Evolutionary conservation across 2,113 vertebrate genomes (phyloP).

Genomic region (Nesoenas mayeri): DNA sequence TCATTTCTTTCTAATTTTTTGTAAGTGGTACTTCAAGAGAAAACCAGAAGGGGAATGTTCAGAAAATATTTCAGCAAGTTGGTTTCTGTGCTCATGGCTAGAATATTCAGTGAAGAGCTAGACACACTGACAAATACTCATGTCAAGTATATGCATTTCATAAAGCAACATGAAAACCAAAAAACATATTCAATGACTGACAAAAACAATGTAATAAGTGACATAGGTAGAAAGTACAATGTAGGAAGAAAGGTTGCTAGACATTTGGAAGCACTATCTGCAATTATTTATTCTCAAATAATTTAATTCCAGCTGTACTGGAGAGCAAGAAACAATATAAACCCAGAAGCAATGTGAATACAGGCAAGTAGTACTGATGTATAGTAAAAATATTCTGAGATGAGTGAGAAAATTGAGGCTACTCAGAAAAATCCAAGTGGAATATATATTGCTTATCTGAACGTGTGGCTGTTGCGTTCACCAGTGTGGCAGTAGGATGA

Average conservation of each 20-base stretch:
- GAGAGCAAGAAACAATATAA: not conserved
- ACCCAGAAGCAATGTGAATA: not conserved
- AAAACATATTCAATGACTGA: not conserved
- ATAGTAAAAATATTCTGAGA: not conserved
- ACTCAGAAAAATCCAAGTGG: not conserved
- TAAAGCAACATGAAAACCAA: not conserved
- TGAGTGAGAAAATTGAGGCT: not conserved
- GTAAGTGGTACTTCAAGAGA: not conserved
- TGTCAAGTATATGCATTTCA: not conserved
- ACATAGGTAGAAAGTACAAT: not conserved
- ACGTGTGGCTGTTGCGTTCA: rapidly evolving
- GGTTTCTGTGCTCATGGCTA: not conserved
- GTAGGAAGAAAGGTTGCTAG: not conserved
- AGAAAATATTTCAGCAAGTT: not conserved
- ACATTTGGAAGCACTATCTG: not conserved
- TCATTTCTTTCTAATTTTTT: not conserved
- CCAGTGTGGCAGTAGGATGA: rapidly evolving
- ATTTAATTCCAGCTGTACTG: not conserved
- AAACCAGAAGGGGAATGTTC: not conserved
- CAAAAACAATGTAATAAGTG: not conserved
- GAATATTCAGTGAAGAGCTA: not conserved
- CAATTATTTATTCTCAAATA: not conserved
- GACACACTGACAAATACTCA: not conserved
- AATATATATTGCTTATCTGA: not conserved
- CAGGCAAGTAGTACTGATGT: not conserved